Base-by-base conservation (phyloP, 1,140 invertebrate species). In the Cydia fagiglandana region DNA sequence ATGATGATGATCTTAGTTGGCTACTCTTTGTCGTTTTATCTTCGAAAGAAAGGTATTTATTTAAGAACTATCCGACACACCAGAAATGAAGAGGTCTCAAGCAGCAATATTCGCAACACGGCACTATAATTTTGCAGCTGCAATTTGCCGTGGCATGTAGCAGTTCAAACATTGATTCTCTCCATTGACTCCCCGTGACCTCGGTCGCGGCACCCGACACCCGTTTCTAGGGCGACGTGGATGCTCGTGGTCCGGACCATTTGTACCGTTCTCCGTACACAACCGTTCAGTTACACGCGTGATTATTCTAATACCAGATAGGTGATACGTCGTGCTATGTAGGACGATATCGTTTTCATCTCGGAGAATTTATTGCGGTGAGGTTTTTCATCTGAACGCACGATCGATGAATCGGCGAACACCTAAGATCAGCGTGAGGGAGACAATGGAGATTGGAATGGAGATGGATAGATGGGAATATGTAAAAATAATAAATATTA, bases 181-280 rank as follows among this genome's bases (percentile, higher is more conserved):
- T 78, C 75, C 80, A 78, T 80, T 82, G 82, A 87, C 82, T 83
- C 83, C 78, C 82, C 70, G 61, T 82, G 83, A 84, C 81, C 84
- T 75, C 68, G 76, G 13, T 79, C 76, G 79, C 75, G 84, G 82
- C 81, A 86, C 83, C 85, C 83, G 84, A 87, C 81, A 87, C 83
- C 75, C 77, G 82, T 84, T 87, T 86, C 79, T 87, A 76, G 83
- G 87, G 87, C 89, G 84, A 82, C 82, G 84, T 79, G 79, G 81
- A 85, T 83, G 83, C 79, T 79, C 83, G 81, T 77, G 80, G 79
- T 83, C 76, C 80, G 76, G 76, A 81, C 84, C 81, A 89, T 90
- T 88, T 90, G 85, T 90, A 90, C 85, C 87, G 86, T 88, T 88
- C n/a, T n/a, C 4, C n/a, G 53, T 56, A 56, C 53, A 56, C 20